These are phyloP conservation scores for Trichopria drosophilae DNA, from an alignment of 2,888 invertebrate genomes.

Conservation along the genomic window DNA sequence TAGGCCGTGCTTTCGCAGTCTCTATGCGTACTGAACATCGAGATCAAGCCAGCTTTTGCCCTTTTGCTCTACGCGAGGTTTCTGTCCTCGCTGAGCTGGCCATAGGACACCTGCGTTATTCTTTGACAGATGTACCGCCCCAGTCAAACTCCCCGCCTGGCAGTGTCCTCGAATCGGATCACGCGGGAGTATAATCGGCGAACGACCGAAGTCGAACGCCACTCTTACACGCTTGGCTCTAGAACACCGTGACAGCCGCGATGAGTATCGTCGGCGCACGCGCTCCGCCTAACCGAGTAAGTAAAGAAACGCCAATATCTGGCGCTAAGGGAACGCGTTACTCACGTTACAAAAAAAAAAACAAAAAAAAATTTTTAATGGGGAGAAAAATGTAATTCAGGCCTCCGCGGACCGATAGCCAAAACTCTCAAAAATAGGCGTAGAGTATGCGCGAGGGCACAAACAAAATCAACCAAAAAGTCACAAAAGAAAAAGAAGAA, in stretches of 20 bases:
- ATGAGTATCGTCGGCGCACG: conserved; percentile 51
- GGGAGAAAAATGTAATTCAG: no score
- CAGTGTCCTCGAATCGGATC: conserved; percentile 65
- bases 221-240: conserved; percentile 53
- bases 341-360: no score
- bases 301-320: conserved; percentile 64
- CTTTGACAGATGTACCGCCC: conserved; percentile 70
- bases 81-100: conserved; percentile 68
- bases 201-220: conserved; percentile 53
- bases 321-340: no score
- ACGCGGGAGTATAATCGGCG: conserved; percentile 59
- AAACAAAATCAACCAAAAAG: no score
- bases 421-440: no score
- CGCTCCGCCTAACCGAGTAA: conserved; percentile 61
- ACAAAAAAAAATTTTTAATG: no score
- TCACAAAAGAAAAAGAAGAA: no score
- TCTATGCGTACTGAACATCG: conserved; percentile 43
- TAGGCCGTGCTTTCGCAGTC: no score
- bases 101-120: conserved; percentile 70
- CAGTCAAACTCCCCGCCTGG: conserved; percentile 70
- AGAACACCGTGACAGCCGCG: conserved; percentile 54
- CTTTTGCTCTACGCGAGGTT: conserved; percentile 74
- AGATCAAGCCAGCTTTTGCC: conserved; percentile 45
- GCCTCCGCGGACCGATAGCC: no score
- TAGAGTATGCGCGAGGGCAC: no score